Evolutionary conservation across 2,113 vertebrate species (phyloP).

Genomic region (Petroica traversi): DNA sequence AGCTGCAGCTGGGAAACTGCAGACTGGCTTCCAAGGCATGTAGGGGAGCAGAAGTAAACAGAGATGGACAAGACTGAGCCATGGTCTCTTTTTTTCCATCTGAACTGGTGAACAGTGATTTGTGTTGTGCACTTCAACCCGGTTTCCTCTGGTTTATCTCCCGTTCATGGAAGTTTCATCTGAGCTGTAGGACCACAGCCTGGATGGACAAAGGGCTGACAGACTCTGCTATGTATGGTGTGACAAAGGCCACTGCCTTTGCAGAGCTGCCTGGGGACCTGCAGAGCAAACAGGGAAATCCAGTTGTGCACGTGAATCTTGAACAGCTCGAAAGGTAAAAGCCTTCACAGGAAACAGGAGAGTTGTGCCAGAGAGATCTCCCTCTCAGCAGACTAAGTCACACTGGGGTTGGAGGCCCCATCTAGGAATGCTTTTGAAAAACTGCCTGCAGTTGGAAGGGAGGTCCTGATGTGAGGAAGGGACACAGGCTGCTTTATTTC

Average conservation of each 20-base stretch:
- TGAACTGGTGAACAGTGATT: not conserved
- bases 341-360: not conserved
- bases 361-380: not conserved
- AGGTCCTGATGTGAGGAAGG: not conserved
- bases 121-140: accelerated
- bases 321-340: not conserved
- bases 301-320: not conserved
- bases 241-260: not conserved
- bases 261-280: not conserved
- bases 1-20: not conserved
- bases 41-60: not conserved
- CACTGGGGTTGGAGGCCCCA: not conserved
- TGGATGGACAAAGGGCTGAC: not conserved
- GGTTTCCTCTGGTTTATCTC: not conserved
- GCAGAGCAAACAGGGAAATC: not conserved
- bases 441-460: not conserved
- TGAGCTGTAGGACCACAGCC: not conserved
- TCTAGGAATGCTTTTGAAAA: not conserved
- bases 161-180: not conserved
- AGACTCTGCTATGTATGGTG: no score
- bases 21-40: not conserved
- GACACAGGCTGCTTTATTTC: not conserved
- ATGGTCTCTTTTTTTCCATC: not conserved
- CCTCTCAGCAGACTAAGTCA: not conserved
- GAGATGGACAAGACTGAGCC: not conserved